A percentile compares a stretch with the other conserved stretches of the same genome.
These are phyloP conservation scores for Schizopygopsis pylzovi DNA, from an alignment of 2,797 vertebrate species.

Conservation along the genomic window DNA sequence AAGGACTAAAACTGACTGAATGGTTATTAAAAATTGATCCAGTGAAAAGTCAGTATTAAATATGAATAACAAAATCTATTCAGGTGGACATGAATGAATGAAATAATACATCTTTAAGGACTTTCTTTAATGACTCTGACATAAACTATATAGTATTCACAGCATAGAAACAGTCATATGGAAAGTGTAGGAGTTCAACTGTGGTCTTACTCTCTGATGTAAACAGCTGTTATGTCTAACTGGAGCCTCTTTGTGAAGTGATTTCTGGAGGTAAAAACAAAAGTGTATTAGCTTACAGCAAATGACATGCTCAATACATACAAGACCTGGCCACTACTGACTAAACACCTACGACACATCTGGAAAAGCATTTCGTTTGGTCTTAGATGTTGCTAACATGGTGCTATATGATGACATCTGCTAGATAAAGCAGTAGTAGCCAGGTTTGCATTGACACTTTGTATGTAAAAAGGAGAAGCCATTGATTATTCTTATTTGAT, in stretches of 20 bases:
- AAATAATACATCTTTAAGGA: background rate
- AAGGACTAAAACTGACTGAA: background rate
- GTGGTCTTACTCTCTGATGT: constrained; percentile 82
- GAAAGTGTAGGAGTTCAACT: constrained; percentile 33
- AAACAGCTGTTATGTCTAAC: constrained; percentile 82
- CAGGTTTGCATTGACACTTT: background rate
- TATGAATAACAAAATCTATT: background rate
- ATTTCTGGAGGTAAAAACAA: constrained; percentile 75
- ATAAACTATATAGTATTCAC: background rate
- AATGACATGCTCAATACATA: constrained; percentile 50
- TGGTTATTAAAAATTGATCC: background rate
- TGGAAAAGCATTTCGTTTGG: too few species aligned
- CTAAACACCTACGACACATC: background rate
- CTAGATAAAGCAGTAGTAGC: background rate
- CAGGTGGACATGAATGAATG: background rate
- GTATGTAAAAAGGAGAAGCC: background rate
- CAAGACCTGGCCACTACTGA: constrained; percentile 25
- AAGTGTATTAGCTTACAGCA: constrained; percentile 63
- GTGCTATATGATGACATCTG: background rate
- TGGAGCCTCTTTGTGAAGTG: constrained; percentile 80
- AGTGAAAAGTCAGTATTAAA: background rate
- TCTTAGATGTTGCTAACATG: background rate
- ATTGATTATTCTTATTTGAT: background rate
- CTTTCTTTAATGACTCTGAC: too few species aligned
- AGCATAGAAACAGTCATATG: constrained; percentile 5